phyloP scores from a whole-genome alignment of 2,888 invertebrate genomes.

The Bibio marci region DNA sequence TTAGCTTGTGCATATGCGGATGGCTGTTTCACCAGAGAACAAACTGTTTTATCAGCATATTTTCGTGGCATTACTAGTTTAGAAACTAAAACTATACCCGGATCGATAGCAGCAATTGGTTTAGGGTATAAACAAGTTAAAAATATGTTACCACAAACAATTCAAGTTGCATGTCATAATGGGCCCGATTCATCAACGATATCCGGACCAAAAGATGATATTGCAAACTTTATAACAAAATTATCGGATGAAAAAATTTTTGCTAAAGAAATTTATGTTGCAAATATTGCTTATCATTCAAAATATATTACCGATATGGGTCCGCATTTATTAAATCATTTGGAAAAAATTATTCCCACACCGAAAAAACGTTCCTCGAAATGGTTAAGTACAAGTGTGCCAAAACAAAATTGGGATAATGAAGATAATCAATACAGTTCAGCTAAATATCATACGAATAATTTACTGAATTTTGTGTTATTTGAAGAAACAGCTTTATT shows the following conservation, averaged over 20 bases:
- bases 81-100: constrained; percentile 48
- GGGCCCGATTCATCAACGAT: constrained; percentile 70
- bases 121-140: constrained; percentile 37
- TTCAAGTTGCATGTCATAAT: constrained; percentile 80
- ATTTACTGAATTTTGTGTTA: constrained; percentile 43
- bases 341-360: constrained; percentile 43
- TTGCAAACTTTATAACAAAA: constrained; percentile 45
- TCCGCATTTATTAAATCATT: constrained; percentile 43
- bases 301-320: constrained; percentile 55
- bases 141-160: constrained; percentile 49
- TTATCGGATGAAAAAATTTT: constrained; percentile 55
- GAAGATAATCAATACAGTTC: constrained; percentile 43
- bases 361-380: constrained; percentile 50
- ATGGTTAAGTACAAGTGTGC: constrained; percentile 78
- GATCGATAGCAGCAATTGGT: constrained; percentile 82
- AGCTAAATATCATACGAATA: constrained; percentile 80
- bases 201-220: constrained; percentile 61
- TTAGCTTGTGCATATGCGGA: constrained; percentile 91
- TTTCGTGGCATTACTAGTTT: constrained; percentile 61
- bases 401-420: constrained; percentile 50
- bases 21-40: constrained; percentile 71
- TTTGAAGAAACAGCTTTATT: constrained; percentile 43
- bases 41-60: constrained; percentile 71
- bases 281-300: constrained; percentile 82
- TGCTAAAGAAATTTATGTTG: constrained; percentile 66